Percentiles rank a stretch among this genome's conserved stretches.
Conservation (phyloP, 2,888 invertebrate species). For the Cheilosia urbana region DNA sequence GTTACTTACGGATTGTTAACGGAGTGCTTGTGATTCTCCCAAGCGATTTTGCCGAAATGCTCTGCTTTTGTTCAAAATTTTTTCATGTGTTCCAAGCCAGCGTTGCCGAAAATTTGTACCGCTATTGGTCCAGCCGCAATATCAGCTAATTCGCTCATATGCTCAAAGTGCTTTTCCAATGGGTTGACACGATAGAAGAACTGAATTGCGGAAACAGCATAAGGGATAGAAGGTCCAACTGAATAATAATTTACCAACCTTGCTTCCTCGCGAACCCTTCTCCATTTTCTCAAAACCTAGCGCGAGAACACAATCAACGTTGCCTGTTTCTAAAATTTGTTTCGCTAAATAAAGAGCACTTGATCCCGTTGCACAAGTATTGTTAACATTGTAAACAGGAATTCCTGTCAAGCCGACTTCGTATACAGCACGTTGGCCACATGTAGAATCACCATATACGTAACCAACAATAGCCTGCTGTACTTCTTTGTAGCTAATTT, state of each 20-base stretch:
- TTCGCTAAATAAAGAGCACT: slow-evolving; percentile 95
- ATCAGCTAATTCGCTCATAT: slow-evolving; percentile 93
- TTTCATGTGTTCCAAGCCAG: slow-evolving; percentile 94
- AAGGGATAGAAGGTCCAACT: background rate
- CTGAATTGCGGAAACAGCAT: slow-evolving; percentile 80
- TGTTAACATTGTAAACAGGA: slow-evolving; percentile 99
- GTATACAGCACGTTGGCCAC: slow-evolving; percentile 97
- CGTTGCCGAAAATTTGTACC: slow-evolving; percentile 98
- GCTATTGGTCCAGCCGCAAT: slow-evolving; percentile 93
- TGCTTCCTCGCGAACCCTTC: slow-evolving; percentile 91
- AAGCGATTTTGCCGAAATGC: slow-evolving; percentile 98
- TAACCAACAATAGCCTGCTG: slow-evolving; percentile 97
- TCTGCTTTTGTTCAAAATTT: slow-evolving; percentile 94
- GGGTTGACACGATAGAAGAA: slow-evolving; percentile 94
- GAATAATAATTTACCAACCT: slow-evolving; percentile 83
- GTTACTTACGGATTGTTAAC: slow-evolving; percentile 94
- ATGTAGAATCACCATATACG: slow-evolving; percentile 97
- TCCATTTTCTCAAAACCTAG: slow-evolving; percentile 99
- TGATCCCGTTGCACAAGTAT: slow-evolving; percentile 98
- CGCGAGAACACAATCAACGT: slow-evolving; percentile 94
- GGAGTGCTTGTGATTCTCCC: slow-evolving; percentile 98
- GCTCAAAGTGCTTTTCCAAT: slow-evolving; percentile 93
- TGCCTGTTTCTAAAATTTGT: slow-evolving; percentile 95
- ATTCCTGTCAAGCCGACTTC: slow-evolving; percentile 98
- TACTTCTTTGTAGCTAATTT: slow-evolving; percentile 89